Evolutionary conservation across 1,140 invertebrate species (phyloP).

Genomic region (Drosophila orena): DNA sequence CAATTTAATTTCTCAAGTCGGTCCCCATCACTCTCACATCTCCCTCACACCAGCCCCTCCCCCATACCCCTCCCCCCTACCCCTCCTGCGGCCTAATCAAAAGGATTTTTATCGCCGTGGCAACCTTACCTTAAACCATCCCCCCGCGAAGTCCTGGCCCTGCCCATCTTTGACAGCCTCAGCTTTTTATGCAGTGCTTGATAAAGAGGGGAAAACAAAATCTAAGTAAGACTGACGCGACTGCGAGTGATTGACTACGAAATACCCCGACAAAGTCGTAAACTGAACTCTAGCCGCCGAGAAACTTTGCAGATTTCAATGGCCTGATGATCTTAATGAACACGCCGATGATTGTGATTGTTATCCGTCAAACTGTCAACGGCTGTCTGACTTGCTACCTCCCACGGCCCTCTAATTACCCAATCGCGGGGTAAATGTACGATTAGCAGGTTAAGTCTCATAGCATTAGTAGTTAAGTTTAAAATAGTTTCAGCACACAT

Average conservation of each 20-base stretch:
- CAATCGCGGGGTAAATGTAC: slow-evolving; percentile 1
- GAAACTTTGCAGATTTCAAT: slow-evolving; percentile 2
- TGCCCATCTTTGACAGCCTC: slow-evolving; percentile 45
- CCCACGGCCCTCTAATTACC: slow-evolving; percentile 6
- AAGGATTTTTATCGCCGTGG: slow-evolving; percentile 78
- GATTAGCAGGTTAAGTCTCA: not conserved
- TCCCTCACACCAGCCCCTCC: not conserved
- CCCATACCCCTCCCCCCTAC: no score
- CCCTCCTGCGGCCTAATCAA: slow-evolving; percentile 60
- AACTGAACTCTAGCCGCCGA: slow-evolving; percentile 15
- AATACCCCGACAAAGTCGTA: slow-evolving; percentile 40
- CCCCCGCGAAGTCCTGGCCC: not conserved
- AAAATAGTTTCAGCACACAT: not conserved
- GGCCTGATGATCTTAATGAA: slow-evolving; percentile 24
- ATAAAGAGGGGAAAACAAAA: slow-evolving; percentile 22
- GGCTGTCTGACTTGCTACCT: slow-evolving; percentile 28
- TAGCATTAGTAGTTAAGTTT: not conserved
- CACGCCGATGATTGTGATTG: slow-evolving; percentile 20
- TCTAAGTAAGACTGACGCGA: slow-evolving; percentile 33
- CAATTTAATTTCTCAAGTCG: slow-evolving; percentile 82
- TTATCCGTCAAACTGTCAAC: slow-evolving; percentile 41
- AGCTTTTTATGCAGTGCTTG: slow-evolving; percentile 54
- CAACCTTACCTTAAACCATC: slow-evolving; percentile 30
- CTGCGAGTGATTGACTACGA: slow-evolving; percentile 41
- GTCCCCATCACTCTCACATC: slow-evolving; percentile 10